phyloP scores from a whole-genome alignment of 64 coral and sea anemone genomes.

The Pachyseris speciosa region DNA sequence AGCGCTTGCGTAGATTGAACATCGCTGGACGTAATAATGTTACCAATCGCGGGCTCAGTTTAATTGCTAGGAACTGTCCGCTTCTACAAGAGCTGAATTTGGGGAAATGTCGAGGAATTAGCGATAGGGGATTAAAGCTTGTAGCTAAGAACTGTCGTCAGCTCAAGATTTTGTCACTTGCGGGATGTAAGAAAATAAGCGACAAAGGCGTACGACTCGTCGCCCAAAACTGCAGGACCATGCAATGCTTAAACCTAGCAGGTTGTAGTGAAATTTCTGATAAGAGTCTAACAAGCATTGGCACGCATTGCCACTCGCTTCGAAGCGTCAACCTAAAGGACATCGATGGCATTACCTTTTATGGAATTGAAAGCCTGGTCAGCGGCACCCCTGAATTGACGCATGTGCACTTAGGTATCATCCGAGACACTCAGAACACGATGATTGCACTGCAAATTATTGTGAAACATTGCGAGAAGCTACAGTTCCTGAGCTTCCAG shows the following conservation, averaged over 20 bases:
- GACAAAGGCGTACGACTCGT: constrained; percentile 62
- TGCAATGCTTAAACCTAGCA: constrained; percentile 69
- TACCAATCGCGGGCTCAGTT: constrained; percentile 30
- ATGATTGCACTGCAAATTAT: constrained; percentile 40
- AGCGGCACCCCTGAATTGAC: constrained; percentile 36
- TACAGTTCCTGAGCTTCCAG: constrained; percentile 64
- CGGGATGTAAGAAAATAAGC: constrained; percentile 50
- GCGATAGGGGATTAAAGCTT: constrained; percentile 66
- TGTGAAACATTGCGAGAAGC: constrained; percentile 8
- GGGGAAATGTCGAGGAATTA: constrained; percentile 58
- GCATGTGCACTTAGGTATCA: constrained; percentile 49
- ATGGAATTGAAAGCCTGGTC: constrained; percentile 49
- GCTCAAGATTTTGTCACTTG: constrained; percentile 50
- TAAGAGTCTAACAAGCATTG: constrained; percentile 15
- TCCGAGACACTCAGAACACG: constrained; percentile 29
- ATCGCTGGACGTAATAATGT: constrained; percentile 9
- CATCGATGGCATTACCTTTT: constrained; percentile 11
- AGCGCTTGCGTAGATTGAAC: constrained; percentile 45
- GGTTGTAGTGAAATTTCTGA: constrained; percentile 68
- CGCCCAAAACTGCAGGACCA: constrained; percentile 44
- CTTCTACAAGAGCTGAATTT: constrained; percentile 65
- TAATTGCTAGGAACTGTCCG: constrained; percentile 30
- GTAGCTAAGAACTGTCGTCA: constrained; percentile 57
- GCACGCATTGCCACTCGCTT: background rate
- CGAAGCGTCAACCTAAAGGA: constrained; percentile 51